Percentiles rank a stretch among this genome's conserved stretches.
phyloP scores from a whole-genome alignment of 2,888 invertebrate species.

The Dexiosoma caninum region DNA sequence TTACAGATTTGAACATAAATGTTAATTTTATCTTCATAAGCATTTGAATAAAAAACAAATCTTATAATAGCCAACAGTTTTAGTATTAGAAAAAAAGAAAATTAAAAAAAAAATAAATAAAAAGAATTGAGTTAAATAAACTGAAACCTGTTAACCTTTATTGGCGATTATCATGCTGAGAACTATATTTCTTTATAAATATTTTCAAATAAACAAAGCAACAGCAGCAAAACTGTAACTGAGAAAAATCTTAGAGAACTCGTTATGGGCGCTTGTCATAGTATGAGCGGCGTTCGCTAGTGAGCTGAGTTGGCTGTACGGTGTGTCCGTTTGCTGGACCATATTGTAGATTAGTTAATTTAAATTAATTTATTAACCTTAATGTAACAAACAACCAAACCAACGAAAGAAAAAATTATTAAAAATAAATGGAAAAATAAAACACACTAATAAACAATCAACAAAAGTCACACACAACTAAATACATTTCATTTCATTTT shows the following conservation, averaged over 20 bases:
- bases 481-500: neutral
- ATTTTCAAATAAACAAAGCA: neutral
- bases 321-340: neutral
- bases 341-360: constrained; percentile 27
- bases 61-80: constrained; percentile 31
- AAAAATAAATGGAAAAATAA: neutral
- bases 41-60: constrained; percentile 41
- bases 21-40: constrained; percentile 23
- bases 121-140: constrained; percentile 18
- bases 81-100: constrained; percentile 27
- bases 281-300: neutral
- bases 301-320: neutral
- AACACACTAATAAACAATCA: neutral
- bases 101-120: neutral
- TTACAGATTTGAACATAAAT: constrained; percentile 1
- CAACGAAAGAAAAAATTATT: too few species aligned
- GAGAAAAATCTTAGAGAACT: constrained; percentile 7
- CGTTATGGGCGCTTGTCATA: constrained; percentile 27
- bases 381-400: too few species aligned
- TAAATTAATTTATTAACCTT: constrained; percentile 53
- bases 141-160: constrained; percentile 62
- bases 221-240: neutral
- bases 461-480: constrained; percentile 3
- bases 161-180: constrained; percentile 60
- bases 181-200: constrained; percentile 50